Percentiles rank a stretch among this genome's conserved stretches.
Conservation (phyloP, 2,888 invertebrate species). For the Drosophila pegasa region DNA sequence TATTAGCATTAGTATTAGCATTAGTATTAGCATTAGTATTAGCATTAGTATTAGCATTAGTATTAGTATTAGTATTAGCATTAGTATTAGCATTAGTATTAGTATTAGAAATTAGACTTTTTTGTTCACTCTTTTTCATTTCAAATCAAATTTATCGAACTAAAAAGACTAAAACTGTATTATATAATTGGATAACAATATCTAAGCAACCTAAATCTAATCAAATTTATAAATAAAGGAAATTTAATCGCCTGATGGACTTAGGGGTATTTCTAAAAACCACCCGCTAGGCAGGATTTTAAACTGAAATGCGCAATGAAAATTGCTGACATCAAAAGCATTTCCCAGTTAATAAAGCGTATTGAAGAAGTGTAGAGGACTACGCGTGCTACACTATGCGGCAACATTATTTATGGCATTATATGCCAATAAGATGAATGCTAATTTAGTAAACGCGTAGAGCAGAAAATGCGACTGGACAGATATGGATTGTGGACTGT, state of each 20-base stretch:
- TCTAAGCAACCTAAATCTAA: conserved; percentile 71
- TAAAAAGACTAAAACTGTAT: background rate
- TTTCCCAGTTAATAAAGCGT: conserved; percentile 77
- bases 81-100: too few species aligned
- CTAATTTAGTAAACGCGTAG: conserved; percentile 71
- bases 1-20: background rate
- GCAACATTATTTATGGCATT: conserved; percentile 66
- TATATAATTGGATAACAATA: conserved; percentile 50
- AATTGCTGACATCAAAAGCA: conserved; percentile 76
- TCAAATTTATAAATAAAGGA: conserved; percentile 57
- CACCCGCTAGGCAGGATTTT: conserved; percentile 12
- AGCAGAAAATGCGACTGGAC: conserved; percentile 46
- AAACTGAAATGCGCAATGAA: conserved; percentile 64
- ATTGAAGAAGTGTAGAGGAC: conserved; percentile 50
- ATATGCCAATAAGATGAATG: conserved; percentile 67
- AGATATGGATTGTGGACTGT: conserved; percentile 45
- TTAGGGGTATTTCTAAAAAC: conserved; percentile 57
- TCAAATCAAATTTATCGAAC: background rate
- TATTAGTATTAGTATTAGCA: too few species aligned
- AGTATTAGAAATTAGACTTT: background rate
- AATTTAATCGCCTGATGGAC: conserved; percentile 74
- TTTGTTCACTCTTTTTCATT: too few species aligned
- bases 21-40: too few species aligned
- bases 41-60: too few species aligned
- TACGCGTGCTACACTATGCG: background rate